Base-by-base conservation (phyloP, 2,797 vertebrate genomes). In the Stomatorhinus walkeri region DNA sequence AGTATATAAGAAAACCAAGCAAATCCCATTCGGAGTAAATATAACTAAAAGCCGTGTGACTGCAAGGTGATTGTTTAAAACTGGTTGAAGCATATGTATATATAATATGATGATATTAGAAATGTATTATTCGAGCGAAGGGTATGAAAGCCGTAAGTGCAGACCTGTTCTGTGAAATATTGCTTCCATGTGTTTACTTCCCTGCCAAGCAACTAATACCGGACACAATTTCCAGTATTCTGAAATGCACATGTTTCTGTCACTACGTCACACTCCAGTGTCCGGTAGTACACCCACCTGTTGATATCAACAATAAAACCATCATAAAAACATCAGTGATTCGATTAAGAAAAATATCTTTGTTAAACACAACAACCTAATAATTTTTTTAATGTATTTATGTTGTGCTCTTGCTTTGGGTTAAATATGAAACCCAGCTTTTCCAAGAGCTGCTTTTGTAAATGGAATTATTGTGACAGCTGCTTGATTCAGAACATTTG, bases 391-490 rank as follows among this genome's bases (percentile, higher is more conserved):
- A 85, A 49, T 28, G 81, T 48, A 51, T 48, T 28, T 12, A 49
- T 28, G 22, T 28, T 49, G 83, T 28, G 10, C 12, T 64, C 24
- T 64, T 43, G 16, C 72, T 72, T 28, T 87, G 12, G 12, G 12
- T 54, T 54, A 48, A 49, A 59, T 72, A 59, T 87, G 40, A 46
- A 87, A 12, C n/a, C 6, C 1, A 28, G 22, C 12, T 14, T 81
- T 81, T 48, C 40, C 4, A 40, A 81, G 40, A 40, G 7, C 88
- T 68, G 32, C 64, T 84, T 48, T 64, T 40, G 16, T 56, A 83
- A 49, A 89, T 85, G 59, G 7, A 85, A 88, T 85, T 85, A 88
- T 88, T 68, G 46, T 79, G 64, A 86, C 48, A 86, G 36, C 52
- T 56, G 49, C 87, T 89, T 83, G 28, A 83, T 87, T 84, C 72